Percentiles rank a stretch among this genome's conserved stretches.
phyloP scores from a whole-genome alignment of 1,140 invertebrate species.

The Sycobia sp. region DNA sequence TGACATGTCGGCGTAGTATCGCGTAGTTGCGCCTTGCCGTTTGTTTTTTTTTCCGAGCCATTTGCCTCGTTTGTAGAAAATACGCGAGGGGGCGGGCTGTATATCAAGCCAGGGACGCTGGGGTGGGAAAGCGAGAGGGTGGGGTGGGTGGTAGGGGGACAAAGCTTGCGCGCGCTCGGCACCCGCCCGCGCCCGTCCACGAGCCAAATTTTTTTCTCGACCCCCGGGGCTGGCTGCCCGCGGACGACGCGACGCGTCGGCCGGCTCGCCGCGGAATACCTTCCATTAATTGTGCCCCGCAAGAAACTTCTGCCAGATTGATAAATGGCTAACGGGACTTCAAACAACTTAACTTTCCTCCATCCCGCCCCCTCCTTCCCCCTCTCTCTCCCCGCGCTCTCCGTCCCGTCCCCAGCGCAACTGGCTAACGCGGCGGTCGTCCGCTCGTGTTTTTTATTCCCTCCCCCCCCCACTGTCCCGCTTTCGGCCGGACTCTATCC shows the following conservation, averaged over 20 bases:
- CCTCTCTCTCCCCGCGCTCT: not conserved
- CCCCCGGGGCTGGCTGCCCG: too few species aligned
- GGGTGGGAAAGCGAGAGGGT: too few species aligned
- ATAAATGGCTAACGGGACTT: slow-evolving; percentile 34
- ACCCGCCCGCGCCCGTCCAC: not conserved
- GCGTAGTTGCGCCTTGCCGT: not conserved
- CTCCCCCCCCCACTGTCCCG: not conserved
- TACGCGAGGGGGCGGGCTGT: slow-evolving; percentile 22
- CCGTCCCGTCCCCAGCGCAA: too few species aligned
- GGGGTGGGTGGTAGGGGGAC: too few species aligned
- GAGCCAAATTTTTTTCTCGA: slow-evolving; percentile 29
- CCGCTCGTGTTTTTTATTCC: too few species aligned
- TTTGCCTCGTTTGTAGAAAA: slow-evolving; percentile 29
- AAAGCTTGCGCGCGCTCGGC: slow-evolving; percentile 3
- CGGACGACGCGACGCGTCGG: not conserved
- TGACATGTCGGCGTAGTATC: slow-evolving; percentile 22
- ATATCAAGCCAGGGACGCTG: too few species aligned
- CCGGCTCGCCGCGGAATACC: slow-evolving; percentile 22
- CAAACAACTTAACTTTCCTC: slow-evolving; percentile 33
- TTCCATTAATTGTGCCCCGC: slow-evolving; percentile 30
- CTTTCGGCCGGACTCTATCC: not conserved
- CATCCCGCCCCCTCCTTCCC: not conserved
- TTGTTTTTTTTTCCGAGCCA: slow-evolving; percentile 20
- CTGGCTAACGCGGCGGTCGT: too few species aligned
- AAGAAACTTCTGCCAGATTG: slow-evolving; percentile 35